These are phyloP conservation scores for Colletes latitarsis DNA, from an alignment of 1,140 invertebrate genomes.

Conservation along the genomic window DNA sequence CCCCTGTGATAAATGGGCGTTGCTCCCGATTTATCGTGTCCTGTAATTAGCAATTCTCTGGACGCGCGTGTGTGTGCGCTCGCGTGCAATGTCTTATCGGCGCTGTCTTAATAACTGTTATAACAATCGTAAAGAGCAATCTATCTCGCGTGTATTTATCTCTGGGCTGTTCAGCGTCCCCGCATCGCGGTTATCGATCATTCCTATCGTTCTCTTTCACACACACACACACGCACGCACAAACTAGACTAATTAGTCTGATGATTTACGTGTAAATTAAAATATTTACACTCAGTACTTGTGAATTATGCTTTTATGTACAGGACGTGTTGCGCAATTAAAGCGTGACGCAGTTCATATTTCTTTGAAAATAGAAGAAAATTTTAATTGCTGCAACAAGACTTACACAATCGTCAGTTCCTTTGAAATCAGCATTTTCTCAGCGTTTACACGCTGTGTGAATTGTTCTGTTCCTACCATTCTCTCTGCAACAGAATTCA, in stretches of 20 bases:
- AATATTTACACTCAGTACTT: not conserved
- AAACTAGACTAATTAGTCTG: constrained; percentile 2
- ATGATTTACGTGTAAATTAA: not conserved
- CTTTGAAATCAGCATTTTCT: no score
- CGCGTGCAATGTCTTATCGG: constrained; percentile 22
- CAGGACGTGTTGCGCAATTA: no score
- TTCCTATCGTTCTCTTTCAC: not conserved
- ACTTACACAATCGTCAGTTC: no score
- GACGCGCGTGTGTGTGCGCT: not conserved
- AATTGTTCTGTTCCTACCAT: no score
- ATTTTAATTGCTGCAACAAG: no score
- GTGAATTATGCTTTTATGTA: not conserved
- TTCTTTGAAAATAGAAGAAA: no score
- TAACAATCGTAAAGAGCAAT: constrained; percentile 28
- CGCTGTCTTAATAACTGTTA: constrained; percentile 40
- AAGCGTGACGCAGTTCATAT: no score
- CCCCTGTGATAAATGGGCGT: constrained; percentile 18
- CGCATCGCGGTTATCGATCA: constrained; percentile 8
- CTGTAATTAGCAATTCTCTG: constrained; percentile 16
- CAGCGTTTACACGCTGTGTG: no score
- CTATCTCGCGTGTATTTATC: constrained; percentile 35
- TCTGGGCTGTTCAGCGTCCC: not conserved
- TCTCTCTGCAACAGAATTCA: no score
- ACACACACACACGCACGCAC: not conserved
- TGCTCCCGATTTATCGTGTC: constrained; percentile 18